These are phyloP conservation scores for Ochotona curzoniae DNA, from an alignment of 2,113 vertebrate species.

Conservation along the genomic window DNA sequence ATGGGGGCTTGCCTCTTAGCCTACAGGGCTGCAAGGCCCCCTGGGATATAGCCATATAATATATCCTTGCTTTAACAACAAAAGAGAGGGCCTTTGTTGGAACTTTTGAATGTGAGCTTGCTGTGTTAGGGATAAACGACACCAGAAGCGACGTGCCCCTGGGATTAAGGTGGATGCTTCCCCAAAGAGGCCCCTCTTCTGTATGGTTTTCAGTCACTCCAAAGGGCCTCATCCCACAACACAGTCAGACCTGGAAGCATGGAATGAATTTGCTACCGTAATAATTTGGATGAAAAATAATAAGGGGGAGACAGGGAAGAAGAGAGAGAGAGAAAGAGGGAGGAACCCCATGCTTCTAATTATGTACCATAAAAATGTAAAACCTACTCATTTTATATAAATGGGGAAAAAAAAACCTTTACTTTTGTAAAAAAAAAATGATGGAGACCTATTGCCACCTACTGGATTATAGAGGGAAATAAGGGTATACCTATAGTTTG, in stretches of 20 bases:
- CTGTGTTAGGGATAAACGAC: not conserved
- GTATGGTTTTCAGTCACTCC: not conserved
- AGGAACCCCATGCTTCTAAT: too few relatives aligned
- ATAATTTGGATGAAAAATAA: too few relatives aligned
- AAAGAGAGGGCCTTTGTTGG: not conserved
- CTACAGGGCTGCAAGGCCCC: not conserved
- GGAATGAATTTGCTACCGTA: too few relatives aligned
- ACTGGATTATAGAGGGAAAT: constrained; percentile 48
- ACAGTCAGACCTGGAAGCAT: not conserved
- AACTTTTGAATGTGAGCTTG: not conserved
- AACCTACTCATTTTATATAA: too few relatives aligned
- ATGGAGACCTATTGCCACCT: constrained; percentile 72
- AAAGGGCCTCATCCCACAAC: not conserved
- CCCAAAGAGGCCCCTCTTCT: not conserved
- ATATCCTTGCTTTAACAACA: not conserved
- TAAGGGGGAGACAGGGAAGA: too few relatives aligned
- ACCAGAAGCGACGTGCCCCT: not conserved
- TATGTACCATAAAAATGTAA: too few relatives aligned
- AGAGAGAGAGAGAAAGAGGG: too few relatives aligned
- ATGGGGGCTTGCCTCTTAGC: not conserved
- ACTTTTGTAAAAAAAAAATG: not conserved
- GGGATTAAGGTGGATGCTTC: not conserved
- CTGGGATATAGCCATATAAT: not conserved
- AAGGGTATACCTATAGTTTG: not conserved
- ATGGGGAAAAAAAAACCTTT: too few relatives aligned